A percentile compares a stretch with the other conserved stretches of the same genome.
Conservation (phyloP, 2,113 vertebrate genomes). For the Hippocampus mohnikei region DNA sequence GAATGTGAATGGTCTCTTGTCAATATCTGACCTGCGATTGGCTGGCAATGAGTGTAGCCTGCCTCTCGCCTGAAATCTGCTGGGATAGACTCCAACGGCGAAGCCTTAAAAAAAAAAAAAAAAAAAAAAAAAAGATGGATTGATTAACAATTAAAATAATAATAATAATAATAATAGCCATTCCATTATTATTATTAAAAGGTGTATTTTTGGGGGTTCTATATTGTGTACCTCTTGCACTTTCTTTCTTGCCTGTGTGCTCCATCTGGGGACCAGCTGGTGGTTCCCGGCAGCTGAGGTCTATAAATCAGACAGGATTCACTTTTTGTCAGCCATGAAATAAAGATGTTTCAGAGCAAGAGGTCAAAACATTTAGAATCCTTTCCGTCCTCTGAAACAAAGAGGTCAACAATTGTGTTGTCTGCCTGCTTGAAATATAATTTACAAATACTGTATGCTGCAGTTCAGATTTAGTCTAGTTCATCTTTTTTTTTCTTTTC, state of each 20-base stretch:
- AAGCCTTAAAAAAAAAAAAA: too few relatives aligned
- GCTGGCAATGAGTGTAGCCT: too few relatives aligned
- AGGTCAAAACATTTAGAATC: constrained; percentile 75
- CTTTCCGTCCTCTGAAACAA: constrained; percentile 14
- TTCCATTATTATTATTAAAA: background rate
- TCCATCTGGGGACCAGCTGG: constrained; percentile 87
- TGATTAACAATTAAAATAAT: background rate
- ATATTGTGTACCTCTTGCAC: background rate
- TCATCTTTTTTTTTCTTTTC: too few relatives aligned
- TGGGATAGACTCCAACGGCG: too few relatives aligned
- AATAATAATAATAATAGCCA: background rate
- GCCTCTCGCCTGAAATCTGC: too few relatives aligned
- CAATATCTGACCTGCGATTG: too few relatives aligned
- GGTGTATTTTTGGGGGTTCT: background rate
- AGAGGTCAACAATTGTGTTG: constrained; percentile 50
- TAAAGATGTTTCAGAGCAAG: constrained; percentile 88
- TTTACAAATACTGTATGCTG: constrained; percentile 33
- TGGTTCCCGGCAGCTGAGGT: constrained; percentile 82
- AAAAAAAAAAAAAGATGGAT: too few relatives aligned
- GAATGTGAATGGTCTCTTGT: too few relatives aligned
- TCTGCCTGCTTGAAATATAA: constrained; percentile 38
- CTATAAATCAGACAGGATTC: constrained; percentile 89
- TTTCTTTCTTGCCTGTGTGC: constrained; percentile 58
- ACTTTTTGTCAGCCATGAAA: constrained; percentile 89
- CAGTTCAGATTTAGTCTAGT: background rate